Evolutionary conservation across 1,140 invertebrate species (phyloP).

Genomic region (Euwallacea similis): DNA sequence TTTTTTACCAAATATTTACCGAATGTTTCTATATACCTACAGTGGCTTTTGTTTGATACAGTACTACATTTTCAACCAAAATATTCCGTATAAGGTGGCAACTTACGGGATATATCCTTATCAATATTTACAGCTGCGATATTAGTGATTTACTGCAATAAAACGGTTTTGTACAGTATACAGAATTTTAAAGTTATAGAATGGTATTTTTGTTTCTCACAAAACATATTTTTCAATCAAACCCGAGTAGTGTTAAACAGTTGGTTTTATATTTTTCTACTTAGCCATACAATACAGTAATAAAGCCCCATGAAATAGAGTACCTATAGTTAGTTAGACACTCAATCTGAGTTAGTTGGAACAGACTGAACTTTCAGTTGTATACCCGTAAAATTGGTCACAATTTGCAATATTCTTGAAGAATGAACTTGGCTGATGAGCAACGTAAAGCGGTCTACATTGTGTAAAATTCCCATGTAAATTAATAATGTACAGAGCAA

Average conservation of each 20-base stretch:
- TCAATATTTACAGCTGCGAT: constrained; percentile 48
- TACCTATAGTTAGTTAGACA: too few species aligned
- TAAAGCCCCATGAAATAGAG: too few species aligned
- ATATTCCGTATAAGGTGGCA: constrained; percentile 15
- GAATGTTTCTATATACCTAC: constrained; percentile 49
- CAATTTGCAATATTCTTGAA: background rate
- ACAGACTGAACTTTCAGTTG: background rate
- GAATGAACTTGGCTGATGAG: background rate
- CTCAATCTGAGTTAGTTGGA: background rate
- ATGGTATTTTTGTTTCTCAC: constrained; percentile 18
- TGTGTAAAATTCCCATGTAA: constrained; percentile 20
- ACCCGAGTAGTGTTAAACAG: background rate
- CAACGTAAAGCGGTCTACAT: constrained; percentile 15
- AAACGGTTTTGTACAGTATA: constrained; percentile 40
- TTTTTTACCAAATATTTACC: constrained; percentile 53
- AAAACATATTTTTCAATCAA: constrained; percentile 19
- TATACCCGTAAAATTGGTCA: too few species aligned
- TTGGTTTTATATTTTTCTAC: constrained; percentile 4
- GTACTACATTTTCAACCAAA: constrained; percentile 27
- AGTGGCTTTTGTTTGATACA: constrained; percentile 42
- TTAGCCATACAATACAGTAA: background rate
- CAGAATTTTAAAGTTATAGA: constrained; percentile 21
- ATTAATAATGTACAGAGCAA: constrained; percentile 4
- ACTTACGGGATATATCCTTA: constrained; percentile 31
- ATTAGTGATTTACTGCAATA: constrained; percentile 50